A percentile compares a stretch with the other conserved stretches of the same genome.
phyloP scores from a whole-genome alignment of 2,113 vertebrate species.

The Paramormyrops kingsleyae region DNA sequence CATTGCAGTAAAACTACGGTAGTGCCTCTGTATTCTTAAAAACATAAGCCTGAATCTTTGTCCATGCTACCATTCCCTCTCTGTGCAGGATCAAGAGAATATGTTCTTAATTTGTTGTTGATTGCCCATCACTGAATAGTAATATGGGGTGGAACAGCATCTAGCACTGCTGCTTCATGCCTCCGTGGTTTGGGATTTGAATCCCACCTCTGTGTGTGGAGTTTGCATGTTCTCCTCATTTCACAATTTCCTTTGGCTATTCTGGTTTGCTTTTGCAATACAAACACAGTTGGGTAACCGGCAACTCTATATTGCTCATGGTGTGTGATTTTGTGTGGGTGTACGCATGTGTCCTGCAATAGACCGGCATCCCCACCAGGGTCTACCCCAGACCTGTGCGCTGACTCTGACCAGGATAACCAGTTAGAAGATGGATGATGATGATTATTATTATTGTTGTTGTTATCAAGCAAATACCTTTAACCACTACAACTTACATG shows the following conservation, averaged over 20 bases:
- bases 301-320: not conserved
- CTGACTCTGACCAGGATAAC: not conserved
- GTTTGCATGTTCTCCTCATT: not conserved
- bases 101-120: not conserved
- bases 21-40: not conserved
- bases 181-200: not conserved
- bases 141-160: not conserved
- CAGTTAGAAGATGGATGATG: not conserved
- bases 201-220: not conserved
- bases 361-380: not conserved
- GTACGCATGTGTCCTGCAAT: not conserved
- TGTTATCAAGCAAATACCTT: not conserved
- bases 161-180: not conserved
- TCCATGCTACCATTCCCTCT: not conserved
- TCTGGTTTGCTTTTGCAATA: not conserved
- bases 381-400: not conserved
- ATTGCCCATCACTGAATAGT: not conserved
- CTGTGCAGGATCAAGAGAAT: not conserved
- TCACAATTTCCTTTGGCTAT: not conserved
- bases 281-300: not conserved
- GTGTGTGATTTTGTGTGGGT: not conserved
- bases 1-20: not conserved
- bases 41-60: not conserved
- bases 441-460: not conserved
- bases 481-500: not conserved